Base-by-base conservation (phyloP, 37 sponge, comb jelly and placozoan species). In the Chondrosia reniformis region DNA sequence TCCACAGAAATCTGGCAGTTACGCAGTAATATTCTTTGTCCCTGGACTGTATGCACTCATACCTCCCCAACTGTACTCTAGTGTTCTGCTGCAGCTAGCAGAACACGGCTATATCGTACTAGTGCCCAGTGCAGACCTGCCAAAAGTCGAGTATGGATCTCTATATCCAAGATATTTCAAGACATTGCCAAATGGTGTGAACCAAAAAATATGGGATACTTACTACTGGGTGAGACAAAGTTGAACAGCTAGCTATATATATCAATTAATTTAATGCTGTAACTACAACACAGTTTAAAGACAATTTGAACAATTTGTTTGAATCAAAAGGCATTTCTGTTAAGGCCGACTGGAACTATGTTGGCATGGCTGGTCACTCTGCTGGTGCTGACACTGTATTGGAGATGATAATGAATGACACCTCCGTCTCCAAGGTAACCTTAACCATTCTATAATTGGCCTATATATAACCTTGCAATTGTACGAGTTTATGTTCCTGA, bases 1-100 rank as follows among this genome's bases (percentile, higher is more conserved):
- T 65, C 89, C 89, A 7, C 43, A 30, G 13, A 61, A 32, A 12
- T 41, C 80, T 75, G 89, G 81, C 3, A 43, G 28, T 3, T 88
- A 88, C 56, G 81, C 55, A 32, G 83, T 84, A 1, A n/a, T 88
- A 0, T 30, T 88, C 22, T 88, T 88, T 55, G 62, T 83, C 33
- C 84, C 84, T 24, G 89, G 89, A 0, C 38, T 88, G 43, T 42
- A 58, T 64, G 84, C 77, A 17, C 13, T 52, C 22, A 49, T 88
- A n/a, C 65, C 38, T 30, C 45, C 80, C 4, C 71, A 88, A 49
- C 32, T 75, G 36, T 88, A 88, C 58, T 56, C 80, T 0, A 79
- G 79, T 22, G 77, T 76, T 19, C 41, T 84, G 38, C 30, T 43
- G 25, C 45, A 76, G 38, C 31, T 88, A 4, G 80, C 89, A 30